Conservation (phyloP, 2,113 vertebrate genomes). For the Elephas maximus region DNA sequence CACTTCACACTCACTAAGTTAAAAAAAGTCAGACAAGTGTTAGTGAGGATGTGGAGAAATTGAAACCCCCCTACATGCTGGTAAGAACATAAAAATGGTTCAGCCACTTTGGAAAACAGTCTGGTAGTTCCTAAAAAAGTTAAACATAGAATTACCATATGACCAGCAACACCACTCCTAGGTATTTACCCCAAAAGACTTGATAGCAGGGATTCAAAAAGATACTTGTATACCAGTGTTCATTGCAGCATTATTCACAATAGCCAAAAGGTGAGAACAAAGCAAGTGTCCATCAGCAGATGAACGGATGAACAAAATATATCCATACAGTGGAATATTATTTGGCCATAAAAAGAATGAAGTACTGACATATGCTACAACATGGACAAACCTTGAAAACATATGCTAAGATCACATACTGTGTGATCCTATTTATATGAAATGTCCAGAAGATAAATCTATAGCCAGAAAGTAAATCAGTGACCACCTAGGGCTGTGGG, state of each 20-base stretch:
- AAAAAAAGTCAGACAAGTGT: not conserved
- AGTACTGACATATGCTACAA: not conserved
- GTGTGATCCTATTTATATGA: not conserved
- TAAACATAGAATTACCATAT: not conserved
- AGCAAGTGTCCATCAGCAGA: not conserved
- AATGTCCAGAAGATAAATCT: not conserved
- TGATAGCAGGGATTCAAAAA: not conserved
- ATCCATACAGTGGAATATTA: not conserved
- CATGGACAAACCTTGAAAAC: not conserved
- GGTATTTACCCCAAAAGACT: not conserved
- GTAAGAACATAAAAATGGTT: not conserved
- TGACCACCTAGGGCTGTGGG: not conserved
- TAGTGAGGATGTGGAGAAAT: not conserved
- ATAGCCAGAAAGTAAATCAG: not conserved
- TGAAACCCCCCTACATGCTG: not conserved
- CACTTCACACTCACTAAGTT: not conserved
- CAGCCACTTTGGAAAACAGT: not conserved
- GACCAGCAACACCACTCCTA: not conserved
- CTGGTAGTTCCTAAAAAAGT: not conserved
- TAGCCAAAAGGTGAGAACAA: not conserved
- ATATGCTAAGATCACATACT: not conserved
- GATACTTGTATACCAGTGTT: not conserved
- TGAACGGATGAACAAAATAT: not conserved
- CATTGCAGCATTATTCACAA: not conserved
- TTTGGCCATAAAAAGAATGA: slow-evolving; percentile 3